Evolutionary conservation across 2,888 invertebrate genomes (phyloP), one percentile per base, ranked within the genome.

Genomic region (Protodeltote pygarga): DNA sequence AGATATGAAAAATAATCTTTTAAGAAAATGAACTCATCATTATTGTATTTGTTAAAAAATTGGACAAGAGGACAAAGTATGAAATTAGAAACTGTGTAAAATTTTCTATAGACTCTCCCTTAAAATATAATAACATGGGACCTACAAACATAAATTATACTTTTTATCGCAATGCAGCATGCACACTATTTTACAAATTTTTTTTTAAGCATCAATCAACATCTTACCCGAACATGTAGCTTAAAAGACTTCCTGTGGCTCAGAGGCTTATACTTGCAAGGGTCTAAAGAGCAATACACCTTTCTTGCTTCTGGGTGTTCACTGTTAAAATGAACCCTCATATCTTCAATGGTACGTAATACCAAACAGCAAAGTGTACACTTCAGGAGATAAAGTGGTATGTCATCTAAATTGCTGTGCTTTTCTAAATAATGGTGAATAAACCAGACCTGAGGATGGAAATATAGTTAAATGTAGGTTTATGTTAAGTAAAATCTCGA

Each of bases 171-270:
- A 11, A 10, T 11, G 8, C 10, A 8, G 5, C 25, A 31, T n/a
- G n/a, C n/a, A n/a, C n/a, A n/a, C n/a, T n/a, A n/a, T n/a, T n/a
- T n/a, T n/a, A n/a, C n/a, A n/a, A n/a, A n/a, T n/a, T n/a, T n/a
- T n/a, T n/a, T n/a, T n/a, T n/a, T n/a, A n/a, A n/a, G n/a, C n/a
- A n/a, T n/a, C 27, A 10, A 37, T 24, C 8, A 15, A n/a, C 0
- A 10, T 38, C 71, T 68, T 65, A 92, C 92, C 86, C 85, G 87
- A 5, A 91, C 70, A 81, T 92, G 92, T 11, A 89, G 61, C 52
- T 85, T 85, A 32, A 92, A 87, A 1, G 92, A 89, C 54, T 91
- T 89, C 53, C 77, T 73, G 23, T 89, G 86, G 44, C 85, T 83
- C n/a, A 92, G 71, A 1, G 91, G 91, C 39, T 81, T 87, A 46